Evolutionary conservation across 1,140 invertebrate species (phyloP).

Genomic region (Rhagoletis zephyria): DNA sequence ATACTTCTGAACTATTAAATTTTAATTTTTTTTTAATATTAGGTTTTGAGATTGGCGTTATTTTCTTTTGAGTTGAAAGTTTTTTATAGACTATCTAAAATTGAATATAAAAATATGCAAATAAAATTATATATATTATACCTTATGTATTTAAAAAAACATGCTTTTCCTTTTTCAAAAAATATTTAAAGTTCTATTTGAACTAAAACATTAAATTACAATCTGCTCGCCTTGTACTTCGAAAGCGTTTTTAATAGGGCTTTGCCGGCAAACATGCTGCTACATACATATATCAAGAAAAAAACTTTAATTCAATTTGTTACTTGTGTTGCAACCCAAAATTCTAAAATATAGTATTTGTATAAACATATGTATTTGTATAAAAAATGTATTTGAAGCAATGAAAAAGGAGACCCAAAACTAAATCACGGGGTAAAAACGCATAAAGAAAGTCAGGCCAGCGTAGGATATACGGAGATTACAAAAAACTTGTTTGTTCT

Average conservation of each 20-base stretch:
- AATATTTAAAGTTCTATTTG: not conserved
- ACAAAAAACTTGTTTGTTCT: not conserved
- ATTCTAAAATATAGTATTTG: slow-evolving; percentile 7
- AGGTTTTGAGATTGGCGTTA: not conserved
- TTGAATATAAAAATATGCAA: not conserved
- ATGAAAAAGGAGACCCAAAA: not conserved
- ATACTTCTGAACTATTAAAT: not conserved
- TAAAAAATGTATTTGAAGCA: slow-evolving; percentile 22
- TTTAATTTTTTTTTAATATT: not conserved
- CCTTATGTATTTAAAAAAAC: not conserved
- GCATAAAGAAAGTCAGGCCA: no score
- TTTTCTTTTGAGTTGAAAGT: slow-evolving; percentile 5
- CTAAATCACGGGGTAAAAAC: not conserved
- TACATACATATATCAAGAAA: no score
- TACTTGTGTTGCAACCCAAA: not conserved
- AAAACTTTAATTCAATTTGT: not conserved
- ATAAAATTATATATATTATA: not conserved
- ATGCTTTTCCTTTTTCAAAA: not conserved
- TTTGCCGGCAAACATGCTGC: no score
- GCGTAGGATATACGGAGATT: not conserved
- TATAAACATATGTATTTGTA: not conserved
- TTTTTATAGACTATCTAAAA: not conserved
- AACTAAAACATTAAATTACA: no score
- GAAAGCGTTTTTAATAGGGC: no score
- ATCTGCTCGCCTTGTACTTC: no score